phyloP scores from a whole-genome alignment of 2,797 vertebrate genomes.

The Calcarius lapponicus region DNA sequence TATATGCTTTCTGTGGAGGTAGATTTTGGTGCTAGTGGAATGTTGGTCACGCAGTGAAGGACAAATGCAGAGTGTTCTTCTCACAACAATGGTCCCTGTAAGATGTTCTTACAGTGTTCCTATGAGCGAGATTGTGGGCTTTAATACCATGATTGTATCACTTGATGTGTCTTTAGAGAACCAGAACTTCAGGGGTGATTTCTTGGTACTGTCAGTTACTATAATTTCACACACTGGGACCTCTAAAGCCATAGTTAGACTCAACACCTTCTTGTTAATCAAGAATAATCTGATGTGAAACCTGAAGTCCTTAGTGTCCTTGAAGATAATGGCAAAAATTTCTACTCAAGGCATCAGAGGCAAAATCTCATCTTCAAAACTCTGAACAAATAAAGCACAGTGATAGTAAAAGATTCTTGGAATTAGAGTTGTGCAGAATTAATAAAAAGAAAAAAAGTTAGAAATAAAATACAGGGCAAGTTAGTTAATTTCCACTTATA shows the following conservation, averaged over 20 bases:
- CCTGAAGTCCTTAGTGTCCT: neutral
- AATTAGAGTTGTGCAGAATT: neutral
- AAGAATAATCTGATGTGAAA: neutral
- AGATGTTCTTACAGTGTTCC: neutral
- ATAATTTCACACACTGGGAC: too few relatives aligned
- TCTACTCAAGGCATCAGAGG: neutral
- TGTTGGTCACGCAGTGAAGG: neutral
- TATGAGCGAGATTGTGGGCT: neutral
- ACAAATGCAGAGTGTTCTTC: neutral
- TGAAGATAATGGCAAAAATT: neutral
- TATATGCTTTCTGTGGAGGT: neutral
- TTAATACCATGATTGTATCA: neutral
- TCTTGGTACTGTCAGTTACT: neutral
- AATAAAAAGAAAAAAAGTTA: neutral
- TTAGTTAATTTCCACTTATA: neutral
- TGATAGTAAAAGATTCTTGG: neutral
- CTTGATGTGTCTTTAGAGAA: neutral
- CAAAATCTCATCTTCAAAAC: neutral
- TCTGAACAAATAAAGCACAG: neutral
- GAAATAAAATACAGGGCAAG: neutral
- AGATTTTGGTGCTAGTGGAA: neutral
- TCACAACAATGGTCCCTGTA: neutral
- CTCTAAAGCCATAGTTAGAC: neutral
- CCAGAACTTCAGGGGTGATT: neutral
- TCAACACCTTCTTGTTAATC: neutral